A percentile compares a stretch with the other conserved stretches of the same genome.
Evolutionary conservation across 2,888 invertebrate genomes (phyloP).

Genomic region (Pterostichus madidus): DNA sequence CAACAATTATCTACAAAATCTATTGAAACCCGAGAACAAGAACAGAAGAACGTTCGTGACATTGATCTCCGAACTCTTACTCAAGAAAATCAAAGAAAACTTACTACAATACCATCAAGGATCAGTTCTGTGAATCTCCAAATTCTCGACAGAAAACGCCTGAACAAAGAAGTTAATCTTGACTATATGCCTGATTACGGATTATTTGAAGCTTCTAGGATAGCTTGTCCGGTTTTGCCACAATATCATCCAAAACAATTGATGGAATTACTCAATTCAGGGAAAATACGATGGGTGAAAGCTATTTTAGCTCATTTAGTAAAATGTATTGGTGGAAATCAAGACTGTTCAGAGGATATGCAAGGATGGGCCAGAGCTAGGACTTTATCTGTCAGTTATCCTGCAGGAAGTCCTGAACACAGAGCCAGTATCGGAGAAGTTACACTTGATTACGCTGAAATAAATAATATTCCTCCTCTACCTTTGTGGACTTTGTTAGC

Average conservation of each 20-base stretch:
- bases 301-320: constrained; percentile 98
- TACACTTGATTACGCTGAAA: constrained; percentile 95
- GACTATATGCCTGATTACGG: constrained; percentile 97
- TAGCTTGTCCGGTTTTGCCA: constrained; percentile 98
- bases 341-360: constrained; percentile 77
- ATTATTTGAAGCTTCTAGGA: constrained; percentile 97
- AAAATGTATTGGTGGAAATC: constrained; percentile 82
- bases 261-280: constrained; percentile 98
- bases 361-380: constrained; percentile 92
- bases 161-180: constrained; percentile 76
- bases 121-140: constrained; percentile 92
- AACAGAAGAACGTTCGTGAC: constrained; percentile 86
- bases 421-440: constrained; percentile 92
- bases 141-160: constrained; percentile 85
- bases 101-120: constrained; percentile 88
- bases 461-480: constrained; percentile 98
- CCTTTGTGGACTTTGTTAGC: constrained; percentile 97
- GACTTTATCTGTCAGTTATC: constrained; percentile 93
- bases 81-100: constrained; percentile 83
- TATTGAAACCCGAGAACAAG: constrained; percentile 84
- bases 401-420: constrained; percentile 89
- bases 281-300: constrained; percentile 98
- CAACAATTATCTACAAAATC: constrained; percentile 75
- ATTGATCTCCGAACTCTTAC: constrained; percentile 85
- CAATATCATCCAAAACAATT: constrained; percentile 99